These are phyloP conservation scores for Oreortyx pictus DNA, from an alignment of 2,797 vertebrate species.

Conservation along the genomic window DNA sequence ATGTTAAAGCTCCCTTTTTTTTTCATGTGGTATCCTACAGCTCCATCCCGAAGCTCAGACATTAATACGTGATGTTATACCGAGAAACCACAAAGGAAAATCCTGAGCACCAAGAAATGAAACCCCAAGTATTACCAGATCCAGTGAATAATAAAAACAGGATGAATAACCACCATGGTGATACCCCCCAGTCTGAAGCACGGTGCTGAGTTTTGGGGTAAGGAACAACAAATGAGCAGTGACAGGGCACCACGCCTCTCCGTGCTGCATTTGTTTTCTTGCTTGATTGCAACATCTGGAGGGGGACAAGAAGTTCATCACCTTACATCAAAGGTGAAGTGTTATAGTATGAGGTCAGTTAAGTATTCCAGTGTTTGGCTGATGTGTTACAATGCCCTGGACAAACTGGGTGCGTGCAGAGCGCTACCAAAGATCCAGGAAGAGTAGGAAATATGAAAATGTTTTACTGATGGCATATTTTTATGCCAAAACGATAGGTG, in stretches of 20 bases:
- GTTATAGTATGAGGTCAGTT: background rate
- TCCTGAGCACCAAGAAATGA: slow-evolving; percentile 26
- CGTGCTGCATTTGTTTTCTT: slow-evolving; percentile 1
- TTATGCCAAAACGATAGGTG: slow-evolving; percentile 4
- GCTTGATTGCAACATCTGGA: slow-evolving; percentile 5
- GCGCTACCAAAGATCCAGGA: background rate
- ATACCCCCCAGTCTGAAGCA: background rate
- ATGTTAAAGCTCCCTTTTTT: background rate
- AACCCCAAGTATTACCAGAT: slow-evolving; percentile 27
- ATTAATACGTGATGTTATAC: background rate
- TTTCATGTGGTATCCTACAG: slow-evolving; percentile 44
- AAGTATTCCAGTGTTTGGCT: background rate
- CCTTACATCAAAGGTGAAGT: slow-evolving; percentile 1
- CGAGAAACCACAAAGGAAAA: slow-evolving; percentile 49
- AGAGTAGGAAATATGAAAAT: background rate
- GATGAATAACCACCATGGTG: background rate
- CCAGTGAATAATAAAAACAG: slow-evolving; percentile 3
- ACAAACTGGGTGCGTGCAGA: background rate
- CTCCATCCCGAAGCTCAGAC: slow-evolving; percentile 19
- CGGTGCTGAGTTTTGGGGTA: background rate
- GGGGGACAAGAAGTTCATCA: background rate
- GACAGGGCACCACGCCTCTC: background rate
- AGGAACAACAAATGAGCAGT: background rate
- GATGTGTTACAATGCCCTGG: background rate
- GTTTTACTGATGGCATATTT: background rate